Percentiles rank a stretch among this genome's conserved stretches.
These are phyloP conservation scores for Graptemys geographica DNA, from an alignment of 2,797 vertebrate species.

Conservation along the genomic window DNA sequence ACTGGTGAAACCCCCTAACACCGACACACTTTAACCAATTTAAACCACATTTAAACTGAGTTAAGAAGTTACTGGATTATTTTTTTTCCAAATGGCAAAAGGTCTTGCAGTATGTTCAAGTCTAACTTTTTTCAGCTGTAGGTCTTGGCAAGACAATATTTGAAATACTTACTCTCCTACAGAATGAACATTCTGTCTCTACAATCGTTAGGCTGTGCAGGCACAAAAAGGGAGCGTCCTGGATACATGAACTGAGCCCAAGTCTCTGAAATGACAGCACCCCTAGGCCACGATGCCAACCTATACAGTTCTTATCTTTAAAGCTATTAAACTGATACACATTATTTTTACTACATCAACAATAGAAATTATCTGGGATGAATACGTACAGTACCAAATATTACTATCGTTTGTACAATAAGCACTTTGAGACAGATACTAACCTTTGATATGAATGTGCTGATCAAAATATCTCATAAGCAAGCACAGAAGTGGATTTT, in stretches of 20 bases:
- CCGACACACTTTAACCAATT: neutral
- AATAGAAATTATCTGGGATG: conserved; percentile 8
- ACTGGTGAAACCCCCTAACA: neutral
- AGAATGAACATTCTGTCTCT: neutral
- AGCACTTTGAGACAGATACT: conserved; percentile 4
- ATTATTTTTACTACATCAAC: conserved; percentile 1
- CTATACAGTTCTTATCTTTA: neutral
- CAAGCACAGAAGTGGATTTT: conserved; percentile 44
- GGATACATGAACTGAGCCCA: neutral
- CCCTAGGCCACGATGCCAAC: neutral
- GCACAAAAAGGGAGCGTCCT: neutral
- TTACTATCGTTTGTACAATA: conserved; percentile 20
- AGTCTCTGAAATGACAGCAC: neutral
- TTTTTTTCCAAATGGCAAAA: neutral
- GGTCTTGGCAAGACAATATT: neutral
- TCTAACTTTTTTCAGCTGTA: neutral
- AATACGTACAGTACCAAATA: neutral
- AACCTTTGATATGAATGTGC: conserved; percentile 20
- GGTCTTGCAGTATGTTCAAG: neutral
- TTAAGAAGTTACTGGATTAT: neutral
- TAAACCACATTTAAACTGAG: neutral
- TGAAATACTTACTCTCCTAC: neutral
- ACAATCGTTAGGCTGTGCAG: neutral
- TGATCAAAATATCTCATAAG: conserved; percentile 25
- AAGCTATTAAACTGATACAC: neutral